Evolutionary conservation across 1,140 invertebrate genomes (phyloP), one percentile per base, ranked within the genome.

Genomic region (Danaus plexippus): DNA sequence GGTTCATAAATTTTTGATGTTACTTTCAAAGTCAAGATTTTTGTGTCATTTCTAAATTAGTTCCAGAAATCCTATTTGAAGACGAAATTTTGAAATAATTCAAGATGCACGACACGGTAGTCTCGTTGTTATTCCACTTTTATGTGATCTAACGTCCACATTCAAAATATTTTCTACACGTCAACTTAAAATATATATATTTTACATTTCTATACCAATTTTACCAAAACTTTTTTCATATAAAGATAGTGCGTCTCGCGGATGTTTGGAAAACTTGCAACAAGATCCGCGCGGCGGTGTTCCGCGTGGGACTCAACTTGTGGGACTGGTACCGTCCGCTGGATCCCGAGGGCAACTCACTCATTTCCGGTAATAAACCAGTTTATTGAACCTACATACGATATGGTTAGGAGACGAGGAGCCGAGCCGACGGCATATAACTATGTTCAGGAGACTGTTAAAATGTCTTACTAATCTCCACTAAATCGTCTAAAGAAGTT

Each of bases 221-320:
- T 32, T 42, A 10, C 9, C 9, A 11, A 44, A 11, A 9, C 6
- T 50, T 18, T 12, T 10, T 47, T 15, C 32, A 12, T 40, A 12
- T 48, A 0, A 63, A 87, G 84, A 80, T 85, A 51, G 59, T 85
- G 6, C 81, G 82, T 0, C 63, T 86, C 12, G 75, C 82, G 0
- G 88, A 92, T 74, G 88, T 93, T 46, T 93, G 92, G 92, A 89
- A 91, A 66, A 91, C 89, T 41, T 93, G 92, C 80, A 92, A 93
- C 78, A 93, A 93, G 88, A 92, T 93, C 67, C 89, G 91, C 55
- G 89, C 91, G 6, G 90, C 92, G 1, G 88, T 90, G 45, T 92
- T 92, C 73, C 90, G 91, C 53, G 87, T 91, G 52, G 90, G 90
- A 11, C 88, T 93, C 48, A 90, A 92, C 77, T 85, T 94, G 53